Percentiles rank a stretch among this genome's conserved stretches.
Evolutionary conservation across 64 coral and sea anemone species (phyloP).

Genomic region (Stichodactyla helianthus): DNA sequence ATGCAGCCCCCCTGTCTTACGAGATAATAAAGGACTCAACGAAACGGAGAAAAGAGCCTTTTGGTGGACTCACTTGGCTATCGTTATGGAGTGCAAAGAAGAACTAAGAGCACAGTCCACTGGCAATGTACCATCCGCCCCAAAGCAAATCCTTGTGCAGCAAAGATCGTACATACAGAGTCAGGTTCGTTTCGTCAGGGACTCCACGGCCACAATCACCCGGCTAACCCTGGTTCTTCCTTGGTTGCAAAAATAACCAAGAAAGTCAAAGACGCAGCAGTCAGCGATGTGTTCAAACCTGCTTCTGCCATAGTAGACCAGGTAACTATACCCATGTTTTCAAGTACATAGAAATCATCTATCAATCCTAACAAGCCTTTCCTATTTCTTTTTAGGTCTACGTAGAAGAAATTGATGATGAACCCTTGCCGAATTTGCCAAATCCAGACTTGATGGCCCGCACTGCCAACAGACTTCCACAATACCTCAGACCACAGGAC

Average conservation of each 20-base stretch:
- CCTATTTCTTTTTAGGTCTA: slow-evolving; percentile 14
- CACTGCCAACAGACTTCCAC: slow-evolving; percentile 4
- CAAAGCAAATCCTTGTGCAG: background rate
- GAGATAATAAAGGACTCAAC: background rate
- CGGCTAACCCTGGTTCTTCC: background rate
- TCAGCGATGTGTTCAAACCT: slow-evolving; percentile 18
- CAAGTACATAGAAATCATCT: background rate
- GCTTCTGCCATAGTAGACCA: slow-evolving; percentile 25
- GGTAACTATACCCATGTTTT: background rate
- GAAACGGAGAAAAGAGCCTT: background rate
- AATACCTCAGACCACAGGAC: slow-evolving; percentile 15
- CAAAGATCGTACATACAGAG: background rate
- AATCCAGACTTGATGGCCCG: slow-evolving; percentile 21
- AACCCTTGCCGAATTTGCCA: background rate
- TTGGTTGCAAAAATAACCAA: slow-evolving; percentile 1
- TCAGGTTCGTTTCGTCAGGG: slow-evolving; percentile 1
- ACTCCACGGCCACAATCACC: slow-evolving; percentile 10
- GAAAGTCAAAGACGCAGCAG: slow-evolving; percentile 27
- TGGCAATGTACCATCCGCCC: background rate
- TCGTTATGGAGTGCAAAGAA: background rate
- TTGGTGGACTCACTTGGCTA: background rate
- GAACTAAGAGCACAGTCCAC: background rate
- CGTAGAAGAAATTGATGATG: slow-evolving; percentile 19
- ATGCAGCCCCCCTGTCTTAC: background rate
- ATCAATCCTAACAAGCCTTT: background rate